phyloP scores from a whole-genome alignment of 64 coral and sea anemone species.

The Actinia tenebrosa region DNA sequence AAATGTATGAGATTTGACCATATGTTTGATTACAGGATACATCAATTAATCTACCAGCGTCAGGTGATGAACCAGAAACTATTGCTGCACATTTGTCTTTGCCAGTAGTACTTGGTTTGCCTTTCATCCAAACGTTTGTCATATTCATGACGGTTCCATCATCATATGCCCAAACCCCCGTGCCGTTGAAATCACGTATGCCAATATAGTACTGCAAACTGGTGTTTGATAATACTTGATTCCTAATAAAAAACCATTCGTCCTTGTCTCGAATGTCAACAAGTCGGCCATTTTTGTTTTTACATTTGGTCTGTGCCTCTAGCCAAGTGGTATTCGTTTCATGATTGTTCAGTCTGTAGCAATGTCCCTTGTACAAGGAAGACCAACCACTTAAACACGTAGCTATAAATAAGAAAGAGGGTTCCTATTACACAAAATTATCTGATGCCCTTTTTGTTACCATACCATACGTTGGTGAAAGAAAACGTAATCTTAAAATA shows the following conservation, averaged over 20 bases:
- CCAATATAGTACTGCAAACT: conserved; percentile 2
- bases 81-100: background rate
- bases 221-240: background rate
- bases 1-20: background rate
- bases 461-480: no score
- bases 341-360: background rate
- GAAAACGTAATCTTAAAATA: no score
- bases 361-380: background rate
- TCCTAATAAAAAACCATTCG: background rate
- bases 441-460: no score
- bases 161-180: background rate
- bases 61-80: background rate
- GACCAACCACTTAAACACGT: background rate
- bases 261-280: background rate
- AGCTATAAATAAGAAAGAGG: background rate
- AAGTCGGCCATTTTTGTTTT: background rate
- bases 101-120: background rate
- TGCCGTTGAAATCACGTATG: background rate
- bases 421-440: no score
- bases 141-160: conserved; percentile 2
- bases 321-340: background rate
- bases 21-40: background rate
- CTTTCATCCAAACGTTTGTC: background rate
- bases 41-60: conserved; percentile 9
- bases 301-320: background rate